A percentile compares a stretch with the other conserved stretches of the same genome.
Evolutionary conservation across 2,113 vertebrate species (phyloP).

Genomic region (Egretta garzetta): DNA sequence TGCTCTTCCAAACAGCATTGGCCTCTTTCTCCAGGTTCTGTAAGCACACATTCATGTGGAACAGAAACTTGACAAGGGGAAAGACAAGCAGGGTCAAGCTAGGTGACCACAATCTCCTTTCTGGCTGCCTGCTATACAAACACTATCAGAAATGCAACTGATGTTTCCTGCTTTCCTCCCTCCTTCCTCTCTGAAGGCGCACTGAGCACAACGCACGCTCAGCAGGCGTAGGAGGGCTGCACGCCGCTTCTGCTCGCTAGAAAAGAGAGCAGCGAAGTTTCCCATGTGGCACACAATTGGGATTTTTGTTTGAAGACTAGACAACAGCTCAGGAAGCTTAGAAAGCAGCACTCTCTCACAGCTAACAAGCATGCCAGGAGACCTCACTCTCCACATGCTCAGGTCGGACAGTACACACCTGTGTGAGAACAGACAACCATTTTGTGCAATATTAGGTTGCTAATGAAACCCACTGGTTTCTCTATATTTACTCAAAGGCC

Average conservation of each 20-base stretch:
- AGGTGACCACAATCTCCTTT: not conserved
- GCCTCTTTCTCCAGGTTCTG: not conserved
- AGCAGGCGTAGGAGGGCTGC: accelerated
- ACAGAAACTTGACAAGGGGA: not conserved
- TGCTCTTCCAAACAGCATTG: not conserved
- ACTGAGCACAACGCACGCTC: accelerated
- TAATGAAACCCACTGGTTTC: not conserved
- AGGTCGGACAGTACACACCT: accelerated
- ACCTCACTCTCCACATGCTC: too few relatives aligned
- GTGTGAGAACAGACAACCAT: not conserved
- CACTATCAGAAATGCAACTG: accelerated
- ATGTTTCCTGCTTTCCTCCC: not conserved
- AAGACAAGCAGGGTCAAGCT: not conserved
- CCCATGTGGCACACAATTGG: accelerated
- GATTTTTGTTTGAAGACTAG: not conserved
- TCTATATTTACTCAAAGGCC: not conserved
- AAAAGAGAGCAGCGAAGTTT: not conserved
- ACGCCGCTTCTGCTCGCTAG: not conserved
- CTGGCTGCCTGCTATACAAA: not conserved
- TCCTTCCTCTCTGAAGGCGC: not conserved
- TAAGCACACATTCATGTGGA: accelerated
- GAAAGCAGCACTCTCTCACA: not conserved
- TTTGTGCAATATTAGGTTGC: not conserved
- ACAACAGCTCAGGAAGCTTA: not conserved
- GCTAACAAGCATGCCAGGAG: accelerated